Conservation (phyloP, 2,113 vertebrate genomes). For the Thomomys bottae region DNA sequence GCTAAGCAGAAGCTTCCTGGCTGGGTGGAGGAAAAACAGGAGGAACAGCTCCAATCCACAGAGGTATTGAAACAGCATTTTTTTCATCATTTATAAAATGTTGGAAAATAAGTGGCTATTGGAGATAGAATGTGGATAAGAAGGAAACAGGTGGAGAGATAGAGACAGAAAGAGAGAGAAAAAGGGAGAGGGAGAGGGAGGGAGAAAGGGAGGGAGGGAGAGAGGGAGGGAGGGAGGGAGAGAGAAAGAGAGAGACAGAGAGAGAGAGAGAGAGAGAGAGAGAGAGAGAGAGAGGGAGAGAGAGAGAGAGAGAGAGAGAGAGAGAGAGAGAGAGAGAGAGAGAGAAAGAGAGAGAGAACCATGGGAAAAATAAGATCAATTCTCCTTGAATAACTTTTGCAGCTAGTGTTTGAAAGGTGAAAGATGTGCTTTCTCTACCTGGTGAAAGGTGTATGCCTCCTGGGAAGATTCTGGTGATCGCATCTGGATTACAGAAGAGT, state of each 20-base stretch:
- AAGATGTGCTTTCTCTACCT: conserved; percentile 45
- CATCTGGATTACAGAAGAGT: not conserved
- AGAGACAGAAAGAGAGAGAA: not conserved
- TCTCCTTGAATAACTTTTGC: conserved; percentile 57
- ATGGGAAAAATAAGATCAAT: conserved; percentile 5
- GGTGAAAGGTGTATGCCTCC: not conserved
- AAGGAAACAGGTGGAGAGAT: not conserved
- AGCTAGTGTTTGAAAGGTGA: not conserved
- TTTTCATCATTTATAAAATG: not conserved
- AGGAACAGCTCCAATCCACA: not conserved
- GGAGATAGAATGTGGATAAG: not conserved
- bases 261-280: not conserved
- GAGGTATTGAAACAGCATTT: not conserved
- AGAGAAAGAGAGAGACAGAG: not conserved
- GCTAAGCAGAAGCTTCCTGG: not conserved
- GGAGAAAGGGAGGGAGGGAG: not conserved
- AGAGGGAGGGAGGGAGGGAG: not conserved
- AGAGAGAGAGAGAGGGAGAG: not conserved
- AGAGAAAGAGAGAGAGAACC: not conserved
- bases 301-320: not conserved
- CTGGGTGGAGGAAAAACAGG: not conserved
- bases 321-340: not conserved
- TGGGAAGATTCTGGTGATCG: not conserved
- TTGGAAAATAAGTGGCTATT: not conserved
- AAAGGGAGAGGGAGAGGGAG: not conserved